Conservation (phyloP, 2,888 invertebrate genomes). For the Leucoma salicis region DNA sequence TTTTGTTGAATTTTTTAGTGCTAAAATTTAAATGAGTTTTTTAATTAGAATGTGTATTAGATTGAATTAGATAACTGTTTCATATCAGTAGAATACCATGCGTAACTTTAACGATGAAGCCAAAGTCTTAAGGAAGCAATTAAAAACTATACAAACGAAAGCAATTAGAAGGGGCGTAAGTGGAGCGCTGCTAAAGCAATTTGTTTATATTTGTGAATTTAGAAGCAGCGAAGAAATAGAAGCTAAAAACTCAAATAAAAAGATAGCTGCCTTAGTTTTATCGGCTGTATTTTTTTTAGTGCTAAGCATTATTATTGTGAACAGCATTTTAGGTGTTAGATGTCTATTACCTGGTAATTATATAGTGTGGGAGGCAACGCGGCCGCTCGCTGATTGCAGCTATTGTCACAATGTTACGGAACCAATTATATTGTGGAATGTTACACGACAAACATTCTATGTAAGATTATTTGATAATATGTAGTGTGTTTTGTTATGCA, state of each 20-base stretch:
- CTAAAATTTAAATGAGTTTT: no score
- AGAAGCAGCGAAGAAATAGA: constrained; percentile 28
- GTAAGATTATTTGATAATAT: constrained; percentile 42
- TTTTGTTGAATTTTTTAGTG: no score
- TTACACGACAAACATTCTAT: constrained; percentile 86
- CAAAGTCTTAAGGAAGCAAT: constrained; percentile 20
- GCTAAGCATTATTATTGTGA: constrained; percentile 44
- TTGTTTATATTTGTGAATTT: constrained; percentile 50
- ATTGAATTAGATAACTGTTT: no score
- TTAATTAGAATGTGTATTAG: no score
- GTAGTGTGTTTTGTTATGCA: constrained; percentile 1
- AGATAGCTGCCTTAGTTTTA: constrained; percentile 40
- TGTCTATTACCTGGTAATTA: constrained; percentile 93
- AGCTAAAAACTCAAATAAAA: constrained; percentile 40
- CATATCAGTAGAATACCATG: no score
- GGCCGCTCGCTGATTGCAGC: constrained; percentile 91
- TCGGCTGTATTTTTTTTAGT: constrained; percentile 45
- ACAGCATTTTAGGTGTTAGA: constrained; percentile 81
- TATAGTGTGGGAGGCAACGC: constrained; percentile 92
- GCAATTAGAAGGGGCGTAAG: constrained; percentile 54
- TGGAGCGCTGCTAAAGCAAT: constrained; percentile 43
- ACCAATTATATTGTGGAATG: constrained; percentile 86
- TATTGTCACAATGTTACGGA: constrained; percentile 87
- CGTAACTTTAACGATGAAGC: constrained; percentile 16
- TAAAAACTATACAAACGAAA: constrained; percentile 50